A percentile compares a stretch with the other conserved stretches of the same genome.
These are phyloP conservation scores for Platanista minor DNA, from an alignment of 2,113 vertebrate genomes.

Conservation along the genomic window DNA sequence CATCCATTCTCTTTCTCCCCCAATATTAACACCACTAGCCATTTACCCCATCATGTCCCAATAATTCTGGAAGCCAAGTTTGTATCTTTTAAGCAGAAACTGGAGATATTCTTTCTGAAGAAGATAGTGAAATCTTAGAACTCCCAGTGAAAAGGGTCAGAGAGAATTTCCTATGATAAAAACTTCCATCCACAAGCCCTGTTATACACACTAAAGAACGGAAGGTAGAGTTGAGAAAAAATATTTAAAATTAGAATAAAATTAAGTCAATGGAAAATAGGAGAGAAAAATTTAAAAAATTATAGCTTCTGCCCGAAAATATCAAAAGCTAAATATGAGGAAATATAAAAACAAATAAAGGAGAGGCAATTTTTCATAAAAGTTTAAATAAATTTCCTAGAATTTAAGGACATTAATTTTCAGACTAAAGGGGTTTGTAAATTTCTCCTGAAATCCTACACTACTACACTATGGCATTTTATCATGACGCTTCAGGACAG, in stretches of 20 bases:
- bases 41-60: background rate
- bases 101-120: background rate
- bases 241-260: conserved; percentile 8
- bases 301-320: background rate
- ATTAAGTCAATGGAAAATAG: background rate
- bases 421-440: background rate
- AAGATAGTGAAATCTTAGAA: background rate
- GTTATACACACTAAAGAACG: background rate
- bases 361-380: background rate
- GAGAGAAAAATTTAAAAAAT: background rate
- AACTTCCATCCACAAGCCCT: background rate
- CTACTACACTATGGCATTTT: background rate
- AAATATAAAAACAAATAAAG: background rate
- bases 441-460: background rate
- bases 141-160: background rate
- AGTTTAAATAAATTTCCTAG: background rate
- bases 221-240: background rate
- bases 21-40: background rate
- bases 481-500: background rate
- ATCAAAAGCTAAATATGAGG: background rate
- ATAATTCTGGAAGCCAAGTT: background rate
- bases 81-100: background rate
- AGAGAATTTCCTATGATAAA: background rate
- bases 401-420: background rate
- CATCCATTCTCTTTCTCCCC: background rate